Evolutionary conservation across 2,888 invertebrate genomes (phyloP).

Genomic region (Agapostemon virescens): DNA sequence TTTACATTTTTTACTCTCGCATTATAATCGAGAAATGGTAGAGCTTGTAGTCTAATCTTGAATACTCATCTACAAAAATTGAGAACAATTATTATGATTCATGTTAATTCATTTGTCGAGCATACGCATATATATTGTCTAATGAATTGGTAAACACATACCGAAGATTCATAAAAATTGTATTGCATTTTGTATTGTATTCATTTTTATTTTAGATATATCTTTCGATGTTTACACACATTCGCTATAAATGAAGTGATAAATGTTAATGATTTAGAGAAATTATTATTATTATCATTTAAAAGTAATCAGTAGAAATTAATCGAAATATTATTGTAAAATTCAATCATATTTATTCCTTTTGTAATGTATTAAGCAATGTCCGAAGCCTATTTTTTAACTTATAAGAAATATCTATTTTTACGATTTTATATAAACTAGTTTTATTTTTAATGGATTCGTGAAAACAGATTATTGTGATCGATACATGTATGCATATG

Average conservation of each 20-base stretch:
- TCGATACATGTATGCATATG: conserved; percentile 19
- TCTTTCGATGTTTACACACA: conserved; percentile 31
- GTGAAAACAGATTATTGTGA: conserved; percentile 46
- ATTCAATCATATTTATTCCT: conserved; percentile 33
- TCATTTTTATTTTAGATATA: background rate
- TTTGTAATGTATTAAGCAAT: conserved; percentile 35
- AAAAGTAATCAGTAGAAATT: conserved; percentile 7
- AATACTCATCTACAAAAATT: conserved; percentile 15
- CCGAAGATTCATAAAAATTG: conserved; percentile 16
- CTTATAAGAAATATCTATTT: conserved; percentile 45
- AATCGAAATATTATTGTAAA: conserved; percentile 24
- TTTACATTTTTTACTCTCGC: background rate
- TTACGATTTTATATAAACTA: conserved; percentile 51
- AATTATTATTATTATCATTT: conserved; percentile 19
- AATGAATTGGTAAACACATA: conserved; percentile 31
- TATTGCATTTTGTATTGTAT: background rate
- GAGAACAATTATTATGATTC: background rate
- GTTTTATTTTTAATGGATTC: conserved; percentile 43
- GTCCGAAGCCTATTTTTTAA: conserved; percentile 44
- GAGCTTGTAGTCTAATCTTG: background rate
- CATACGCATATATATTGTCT: background rate
- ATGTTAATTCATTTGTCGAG: background rate
- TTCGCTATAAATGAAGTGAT: conserved; percentile 1
- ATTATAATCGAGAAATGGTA: background rate
- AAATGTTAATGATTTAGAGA: conserved; percentile 32